phyloP scores from a whole-genome alignment of 2,113 vertebrate species.

The Lamprotornis superbus region DNA sequence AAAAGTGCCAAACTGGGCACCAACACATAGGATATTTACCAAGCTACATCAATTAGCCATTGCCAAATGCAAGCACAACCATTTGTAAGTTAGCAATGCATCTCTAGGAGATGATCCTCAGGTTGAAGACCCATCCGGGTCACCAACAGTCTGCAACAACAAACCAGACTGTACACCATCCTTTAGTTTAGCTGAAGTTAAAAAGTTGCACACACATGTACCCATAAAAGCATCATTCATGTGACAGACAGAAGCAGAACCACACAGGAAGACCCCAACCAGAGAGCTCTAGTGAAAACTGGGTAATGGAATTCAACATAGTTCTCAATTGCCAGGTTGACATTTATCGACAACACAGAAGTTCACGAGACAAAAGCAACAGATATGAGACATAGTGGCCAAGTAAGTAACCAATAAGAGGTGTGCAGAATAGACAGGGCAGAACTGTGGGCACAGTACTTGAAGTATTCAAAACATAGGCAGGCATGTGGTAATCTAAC shows the following conservation, averaged over 20 bases:
- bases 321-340: background rate
- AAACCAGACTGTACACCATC: background rate
- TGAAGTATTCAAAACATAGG: background rate
- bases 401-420: background rate
- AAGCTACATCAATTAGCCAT: background rate
- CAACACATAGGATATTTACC: background rate
- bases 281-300: background rate
- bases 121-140: background rate
- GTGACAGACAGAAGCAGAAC: background rate
- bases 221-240: background rate
- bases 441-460: background rate
- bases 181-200: background rate
- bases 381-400: background rate
- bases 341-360: background rate
- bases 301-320: background rate
- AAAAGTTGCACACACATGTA: background rate
- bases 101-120: background rate
- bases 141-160: background rate
- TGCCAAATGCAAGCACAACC: background rate
- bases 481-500: background rate
- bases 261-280: background rate
- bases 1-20: background rate
- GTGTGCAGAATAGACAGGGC: background rate
- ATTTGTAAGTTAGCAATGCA: background rate
- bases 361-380: fast-evolving